phyloP scores from a whole-genome alignment of 1,140 invertebrate genomes.

The Tetramorium simillimum region DNA sequence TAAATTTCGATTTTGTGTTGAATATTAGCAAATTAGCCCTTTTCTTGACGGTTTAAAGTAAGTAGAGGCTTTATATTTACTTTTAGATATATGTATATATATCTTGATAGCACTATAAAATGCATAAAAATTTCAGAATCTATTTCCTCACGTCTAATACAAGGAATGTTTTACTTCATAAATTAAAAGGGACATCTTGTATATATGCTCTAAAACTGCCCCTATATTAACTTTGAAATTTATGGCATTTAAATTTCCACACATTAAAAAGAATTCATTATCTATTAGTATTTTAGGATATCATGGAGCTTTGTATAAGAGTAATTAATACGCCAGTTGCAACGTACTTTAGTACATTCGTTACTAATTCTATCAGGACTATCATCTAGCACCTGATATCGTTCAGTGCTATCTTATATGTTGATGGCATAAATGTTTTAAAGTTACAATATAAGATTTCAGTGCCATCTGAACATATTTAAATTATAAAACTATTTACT shows the following conservation, averaged over 20 bases:
- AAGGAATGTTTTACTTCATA: neutral
- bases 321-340: constrained; percentile 29
- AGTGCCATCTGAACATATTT: constrained; percentile 27
- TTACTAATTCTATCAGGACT: constrained; percentile 41
- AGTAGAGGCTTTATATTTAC: neutral
- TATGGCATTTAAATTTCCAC: constrained; percentile 56
- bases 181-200: constrained; percentile 46
- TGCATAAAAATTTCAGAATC: neutral
- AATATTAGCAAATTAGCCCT: neutral
- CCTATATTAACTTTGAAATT: constrained; percentile 43
- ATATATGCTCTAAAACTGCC: constrained; percentile 54
- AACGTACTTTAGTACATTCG: constrained; percentile 47
- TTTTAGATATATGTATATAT: neutral
- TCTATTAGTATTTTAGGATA: constrained; percentile 45
- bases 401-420: constrained; percentile 26
- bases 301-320: constrained; percentile 52
- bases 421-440: constrained; percentile 37
- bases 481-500: constrained; percentile 46
- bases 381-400: constrained; percentile 20
- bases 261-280: constrained; percentile 39
- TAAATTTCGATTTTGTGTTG: neutral
- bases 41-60: neutral
- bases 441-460: constrained; percentile 20
- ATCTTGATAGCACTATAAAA: neutral
- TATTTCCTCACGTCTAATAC: constrained; percentile 15